Base-by-base conservation (phyloP, 2,888 invertebrate genomes). In the Sericinus montela region DNA sequence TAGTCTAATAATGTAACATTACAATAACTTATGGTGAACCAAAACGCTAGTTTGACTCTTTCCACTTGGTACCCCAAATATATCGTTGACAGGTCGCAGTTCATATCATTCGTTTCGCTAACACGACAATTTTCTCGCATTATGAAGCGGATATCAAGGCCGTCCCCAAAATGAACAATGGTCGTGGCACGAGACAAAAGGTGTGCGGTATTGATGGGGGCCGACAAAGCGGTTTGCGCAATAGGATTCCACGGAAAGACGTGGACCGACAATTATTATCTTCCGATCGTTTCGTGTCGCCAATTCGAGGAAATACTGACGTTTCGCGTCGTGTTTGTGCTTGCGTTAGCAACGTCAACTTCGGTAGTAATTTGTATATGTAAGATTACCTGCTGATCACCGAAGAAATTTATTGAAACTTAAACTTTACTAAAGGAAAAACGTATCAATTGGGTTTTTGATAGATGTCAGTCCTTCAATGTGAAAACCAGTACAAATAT, bases 161-260 rank as follows among this genome's bases (percentile, higher is more conserved):
- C 80, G 35, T 62, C 65, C 80, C n/a, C 61, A 76, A 80, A 84
- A 75, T 74, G 80, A 87, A 88, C 87, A 87, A 88, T 88, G 81
- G 79, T 57, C 64, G 63, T 75, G 76, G 80, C 82, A 80, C 80
- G 81, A 86, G 65, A 87, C 86, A 86, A 86, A 84, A 83, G 82
- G 67, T 70, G 11, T 64, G 67, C 72, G 72, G 67, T 79, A 85
- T 80, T 80, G 81, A 83, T 78, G 80, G 67, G 62, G 5, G 71
- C 85, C 85, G 82, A 86, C 87, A 82, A 84, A 84, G 86, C 83
- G 75, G 80, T 81, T 86, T 85, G 84, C 86, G 84, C 86, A 87
- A 88, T 86, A 76, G 75, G 77, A 85, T 87, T 88, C 87, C 84
- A 67, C 64, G 79, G 80, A 87, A 82, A 80, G 78, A 84, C 84